Evolutionary conservation across 2,888 invertebrate species (phyloP).

Genomic region (Epinotia nisella): DNA sequence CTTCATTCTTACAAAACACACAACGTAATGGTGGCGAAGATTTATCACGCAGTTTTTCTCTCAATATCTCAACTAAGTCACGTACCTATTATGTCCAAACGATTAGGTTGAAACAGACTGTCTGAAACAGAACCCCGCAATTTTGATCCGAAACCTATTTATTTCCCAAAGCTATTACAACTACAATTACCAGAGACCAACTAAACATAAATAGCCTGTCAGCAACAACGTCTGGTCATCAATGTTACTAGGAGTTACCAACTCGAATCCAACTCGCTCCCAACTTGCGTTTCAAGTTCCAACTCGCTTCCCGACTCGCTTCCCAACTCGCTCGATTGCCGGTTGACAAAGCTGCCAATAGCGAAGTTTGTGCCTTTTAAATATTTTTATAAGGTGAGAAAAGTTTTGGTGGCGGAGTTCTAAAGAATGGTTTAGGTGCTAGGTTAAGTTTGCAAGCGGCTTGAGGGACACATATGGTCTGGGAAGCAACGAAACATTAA

Average conservation of each 20-base stretch:
- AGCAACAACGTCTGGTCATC: constrained; percentile 28
- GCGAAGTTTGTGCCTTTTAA: constrained; percentile 35
- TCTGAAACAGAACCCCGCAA: not conserved
- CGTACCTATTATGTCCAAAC: not conserved
- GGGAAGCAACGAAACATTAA: not conserved
- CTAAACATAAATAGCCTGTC: constrained; percentile 40
- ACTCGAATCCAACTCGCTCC: constrained; percentile 5
- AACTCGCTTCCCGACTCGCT: not conserved
- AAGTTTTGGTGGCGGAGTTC: constrained; percentile 31
- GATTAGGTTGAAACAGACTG: constrained; percentile 3
- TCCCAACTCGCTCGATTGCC: constrained; percentile 24
- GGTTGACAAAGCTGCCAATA: constrained; percentile 38
- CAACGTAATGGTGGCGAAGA: not conserved
- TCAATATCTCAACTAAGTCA: not conserved
- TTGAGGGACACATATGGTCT: not conserved
- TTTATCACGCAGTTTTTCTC: not conserved
- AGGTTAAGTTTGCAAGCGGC: not conserved
- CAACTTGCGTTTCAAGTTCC: too few species aligned
- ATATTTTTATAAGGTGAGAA: constrained; percentile 40
- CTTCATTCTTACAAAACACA: too few species aligned
- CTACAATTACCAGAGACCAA: constrained; percentile 24
- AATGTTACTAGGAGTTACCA: constrained; percentile 18
- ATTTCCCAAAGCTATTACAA: constrained; percentile 27
- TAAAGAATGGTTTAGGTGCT: constrained; percentile 18
- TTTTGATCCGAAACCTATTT: constrained; percentile 24